These are phyloP conservation scores for Orycteropus afer DNA, from an alignment of 2,113 vertebrate genomes.

Conservation along the genomic window DNA sequence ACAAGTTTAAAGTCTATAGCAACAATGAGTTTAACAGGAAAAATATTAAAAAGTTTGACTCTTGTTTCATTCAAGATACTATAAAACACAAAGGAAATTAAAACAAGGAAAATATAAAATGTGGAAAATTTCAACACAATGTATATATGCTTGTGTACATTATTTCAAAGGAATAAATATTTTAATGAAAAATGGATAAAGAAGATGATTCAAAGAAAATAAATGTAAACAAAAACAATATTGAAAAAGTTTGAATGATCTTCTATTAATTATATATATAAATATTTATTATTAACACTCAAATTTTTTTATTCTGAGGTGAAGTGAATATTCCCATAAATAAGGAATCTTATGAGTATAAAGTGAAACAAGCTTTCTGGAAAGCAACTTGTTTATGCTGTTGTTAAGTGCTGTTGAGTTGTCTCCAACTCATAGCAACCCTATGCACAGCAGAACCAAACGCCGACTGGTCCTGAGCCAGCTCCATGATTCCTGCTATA, in stretches of 20 bases:
- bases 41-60: slow-evolving; percentile 6
- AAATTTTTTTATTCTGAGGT: not conserved
- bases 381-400: too few relatives aligned
- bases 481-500: too few relatives aligned
- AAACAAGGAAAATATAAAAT: not conserved
- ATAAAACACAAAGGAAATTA: not conserved
- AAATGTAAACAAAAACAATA: not conserved
- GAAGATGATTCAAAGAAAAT: not conserved
- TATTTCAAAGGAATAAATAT: not conserved
- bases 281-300: not conserved
- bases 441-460: too few relatives aligned
- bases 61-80: not conserved
- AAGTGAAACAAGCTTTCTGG: not conserved
- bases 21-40: not conserved
- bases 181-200: not conserved
- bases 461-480: too few relatives aligned
- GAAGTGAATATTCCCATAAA: not conserved
- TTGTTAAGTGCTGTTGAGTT: too few relatives aligned
- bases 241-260: not conserved
- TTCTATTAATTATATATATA: not conserved
- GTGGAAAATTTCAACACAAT: not conserved
- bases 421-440: too few relatives aligned
- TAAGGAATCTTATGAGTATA: not conserved
- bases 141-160: not conserved
- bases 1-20: not conserved